phyloP scores from a whole-genome alignment of 2,113 vertebrate genomes.

The Elgaria multicarinata region DNA sequence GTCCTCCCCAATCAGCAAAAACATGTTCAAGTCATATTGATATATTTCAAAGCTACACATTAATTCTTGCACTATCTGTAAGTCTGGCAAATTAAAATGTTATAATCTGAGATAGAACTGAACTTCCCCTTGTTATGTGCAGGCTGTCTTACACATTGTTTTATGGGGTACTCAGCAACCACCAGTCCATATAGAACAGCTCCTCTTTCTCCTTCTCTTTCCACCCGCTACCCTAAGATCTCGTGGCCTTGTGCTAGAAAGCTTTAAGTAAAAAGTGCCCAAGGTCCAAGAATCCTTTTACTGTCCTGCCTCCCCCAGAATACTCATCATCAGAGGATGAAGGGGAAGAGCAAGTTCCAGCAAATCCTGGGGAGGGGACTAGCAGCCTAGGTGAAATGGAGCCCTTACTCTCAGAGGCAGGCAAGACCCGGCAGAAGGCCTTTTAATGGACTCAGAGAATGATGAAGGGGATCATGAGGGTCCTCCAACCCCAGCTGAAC shows the following conservation, averaged over 20 bases:
- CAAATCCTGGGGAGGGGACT: no score
- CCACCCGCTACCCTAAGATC: not conserved
- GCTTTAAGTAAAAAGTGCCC: not conserved
- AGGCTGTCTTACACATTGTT: conserved; percentile 10
- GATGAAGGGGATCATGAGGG: no score
- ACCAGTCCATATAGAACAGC: not conserved
- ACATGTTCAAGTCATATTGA: conserved; percentile 19
- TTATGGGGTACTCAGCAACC: not conserved
- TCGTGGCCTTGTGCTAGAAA: not conserved
- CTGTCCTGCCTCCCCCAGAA: no score
- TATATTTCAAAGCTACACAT: not conserved
- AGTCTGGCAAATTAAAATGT: conserved; percentile 43
- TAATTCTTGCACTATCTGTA: conserved; percentile 5
- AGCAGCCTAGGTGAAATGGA: no score
- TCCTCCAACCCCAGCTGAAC: no score
- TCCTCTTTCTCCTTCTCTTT: not conserved
- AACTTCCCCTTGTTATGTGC: conserved; percentile 23
- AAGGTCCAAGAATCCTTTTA: not conserved
- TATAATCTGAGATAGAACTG: conserved; percentile 19
- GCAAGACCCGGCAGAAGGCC: no score
- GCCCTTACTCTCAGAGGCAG: no score
- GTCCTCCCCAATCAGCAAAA: not conserved
- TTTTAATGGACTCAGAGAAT: no score
- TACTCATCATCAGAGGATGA: no score
- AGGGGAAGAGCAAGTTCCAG: no score